Percentiles rank a stretch among this genome's conserved stretches.
Conservation (phyloP, 2,113 vertebrate genomes). For the Ochotona curzoniae region DNA sequence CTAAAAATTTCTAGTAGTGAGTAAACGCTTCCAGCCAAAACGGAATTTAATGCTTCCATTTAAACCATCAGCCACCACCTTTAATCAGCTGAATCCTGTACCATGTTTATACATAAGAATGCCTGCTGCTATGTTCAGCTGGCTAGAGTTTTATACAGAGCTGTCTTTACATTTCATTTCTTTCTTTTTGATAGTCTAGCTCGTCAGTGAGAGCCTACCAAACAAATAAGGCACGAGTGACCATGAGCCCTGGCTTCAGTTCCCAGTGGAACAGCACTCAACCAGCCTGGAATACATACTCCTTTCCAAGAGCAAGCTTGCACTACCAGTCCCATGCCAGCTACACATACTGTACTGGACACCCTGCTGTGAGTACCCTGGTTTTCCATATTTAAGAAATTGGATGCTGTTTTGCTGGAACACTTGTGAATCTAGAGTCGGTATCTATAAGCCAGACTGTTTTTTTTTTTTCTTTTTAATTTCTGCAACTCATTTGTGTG, state of each 20-base stretch:
- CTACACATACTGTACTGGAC: conserved; percentile 90
- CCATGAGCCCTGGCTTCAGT: conserved; percentile 90
- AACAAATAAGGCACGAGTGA: conserved; percentile 88
- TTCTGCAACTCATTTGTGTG: background rate
- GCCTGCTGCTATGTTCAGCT: conserved; percentile 45
- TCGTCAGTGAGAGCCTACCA: conserved; percentile 91
- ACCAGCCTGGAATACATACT: conserved; percentile 88
- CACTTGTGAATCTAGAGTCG: background rate
- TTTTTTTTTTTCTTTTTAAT: background rate
- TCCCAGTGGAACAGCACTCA: conserved; percentile 90
- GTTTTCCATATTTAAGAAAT: conserved; percentile 44
- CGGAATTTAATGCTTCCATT: conserved; percentile 18
- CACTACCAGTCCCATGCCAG: conserved; percentile 91
- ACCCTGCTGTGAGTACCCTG: conserved; percentile 90
- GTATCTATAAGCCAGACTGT: background rate
- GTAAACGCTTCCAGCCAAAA: conserved; percentile 24
- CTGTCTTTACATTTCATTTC: conserved; percentile 81
- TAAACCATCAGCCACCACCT: background rate
- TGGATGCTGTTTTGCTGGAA: background rate
- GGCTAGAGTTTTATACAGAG: conserved; percentile 66
- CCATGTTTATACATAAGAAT: background rate
- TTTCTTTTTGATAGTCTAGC: conserved; percentile 89
- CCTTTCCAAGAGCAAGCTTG: conserved; percentile 88
- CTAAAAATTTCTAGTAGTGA: conserved; percentile 37
- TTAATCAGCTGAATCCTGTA: background rate